These are phyloP conservation scores for Harpalus rufipes DNA, from an alignment of 2,888 invertebrate species.

Conservation along the genomic window DNA sequence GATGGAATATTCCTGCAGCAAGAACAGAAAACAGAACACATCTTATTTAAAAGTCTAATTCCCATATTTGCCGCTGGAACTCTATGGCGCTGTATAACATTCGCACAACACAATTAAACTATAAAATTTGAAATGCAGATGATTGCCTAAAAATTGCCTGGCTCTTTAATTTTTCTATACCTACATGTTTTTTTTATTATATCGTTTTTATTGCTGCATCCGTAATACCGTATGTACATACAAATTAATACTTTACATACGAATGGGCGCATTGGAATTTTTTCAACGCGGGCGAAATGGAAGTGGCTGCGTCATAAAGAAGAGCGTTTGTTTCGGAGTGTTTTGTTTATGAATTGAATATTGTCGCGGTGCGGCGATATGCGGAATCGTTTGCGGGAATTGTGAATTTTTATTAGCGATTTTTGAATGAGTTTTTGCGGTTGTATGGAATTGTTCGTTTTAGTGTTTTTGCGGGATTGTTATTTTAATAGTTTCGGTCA, in stretches of 20 bases:
- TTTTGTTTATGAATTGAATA: constrained; percentile 61
- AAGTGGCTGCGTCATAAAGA: constrained; percentile 61
- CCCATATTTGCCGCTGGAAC: constrained; percentile 11
- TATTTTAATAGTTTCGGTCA: constrained; percentile 53
- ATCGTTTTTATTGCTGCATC: constrained; percentile 55
- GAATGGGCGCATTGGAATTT: constrained; percentile 53
- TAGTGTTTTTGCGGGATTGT: constrained; percentile 51
- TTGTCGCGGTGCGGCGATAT: constrained; percentile 48
- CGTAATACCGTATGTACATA: constrained; percentile 64
- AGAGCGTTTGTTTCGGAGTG: constrained; percentile 42
- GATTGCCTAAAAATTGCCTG: constrained; percentile 42
- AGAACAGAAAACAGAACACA: not conserved
- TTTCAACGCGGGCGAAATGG: constrained; percentile 28
- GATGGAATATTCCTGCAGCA: not conserved
- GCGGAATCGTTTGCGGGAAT: constrained; percentile 51
- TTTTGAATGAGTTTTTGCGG: constrained; percentile 55
- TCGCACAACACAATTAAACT: constrained; percentile 61
- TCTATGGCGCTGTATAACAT: constrained; percentile 49
- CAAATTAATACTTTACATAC: constrained; percentile 66
- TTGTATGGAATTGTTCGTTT: constrained; percentile 17
- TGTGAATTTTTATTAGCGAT: constrained; percentile 55
- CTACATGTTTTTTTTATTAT: constrained; percentile 41
- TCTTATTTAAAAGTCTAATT: constrained; percentile 61
- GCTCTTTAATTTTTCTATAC: constrained; percentile 61
- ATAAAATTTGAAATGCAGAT: constrained; percentile 66